Evolutionary conservation across 2,113 vertebrate genomes (phyloP).

Genomic region (Stigmatopora nigra): DNA sequence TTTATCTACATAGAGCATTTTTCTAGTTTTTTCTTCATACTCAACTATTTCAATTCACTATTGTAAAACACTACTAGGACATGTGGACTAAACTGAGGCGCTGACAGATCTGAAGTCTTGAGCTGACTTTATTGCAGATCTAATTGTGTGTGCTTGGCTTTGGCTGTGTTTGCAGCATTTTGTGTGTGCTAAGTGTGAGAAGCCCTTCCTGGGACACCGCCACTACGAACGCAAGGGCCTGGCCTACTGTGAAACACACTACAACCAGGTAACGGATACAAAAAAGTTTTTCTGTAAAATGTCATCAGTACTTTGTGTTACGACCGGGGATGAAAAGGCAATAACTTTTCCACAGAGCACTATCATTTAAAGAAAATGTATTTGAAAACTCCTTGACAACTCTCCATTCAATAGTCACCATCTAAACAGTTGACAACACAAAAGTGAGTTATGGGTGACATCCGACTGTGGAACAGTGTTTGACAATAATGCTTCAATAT

Average conservation of each 20-base stretch:
- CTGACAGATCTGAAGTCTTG: constrained; percentile 17
- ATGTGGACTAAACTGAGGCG: constrained; percentile 18
- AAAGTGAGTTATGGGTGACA: no score
- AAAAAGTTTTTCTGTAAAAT: not conserved
- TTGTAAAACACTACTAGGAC: constrained; percentile 18
- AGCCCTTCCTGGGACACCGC: constrained; percentile 97
- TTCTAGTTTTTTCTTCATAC: not conserved
- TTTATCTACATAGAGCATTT: constrained; percentile 6
- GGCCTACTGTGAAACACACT: constrained; percentile 97
- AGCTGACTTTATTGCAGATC: constrained; percentile 26
- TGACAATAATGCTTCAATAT: no score
- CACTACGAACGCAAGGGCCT: constrained; percentile 95
- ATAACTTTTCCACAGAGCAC: no score
- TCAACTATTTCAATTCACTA: not conserved
- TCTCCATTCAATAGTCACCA: no score
- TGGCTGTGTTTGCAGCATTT: constrained; percentile 86
- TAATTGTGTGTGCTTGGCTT: constrained; percentile 48
- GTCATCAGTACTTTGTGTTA: not conserved
- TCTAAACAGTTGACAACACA: no score
- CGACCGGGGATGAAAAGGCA: not conserved
- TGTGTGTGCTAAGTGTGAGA: constrained; percentile 99
- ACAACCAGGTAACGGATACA: constrained; percentile 84
- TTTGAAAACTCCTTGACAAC: no score
- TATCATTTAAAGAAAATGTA: no score
- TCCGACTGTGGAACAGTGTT: no score